Evolutionary conservation across 2,888 invertebrate species (phyloP), one percentile per base, ranked within the genome.

Genomic region (Melikaiella ostensackeni): DNA sequence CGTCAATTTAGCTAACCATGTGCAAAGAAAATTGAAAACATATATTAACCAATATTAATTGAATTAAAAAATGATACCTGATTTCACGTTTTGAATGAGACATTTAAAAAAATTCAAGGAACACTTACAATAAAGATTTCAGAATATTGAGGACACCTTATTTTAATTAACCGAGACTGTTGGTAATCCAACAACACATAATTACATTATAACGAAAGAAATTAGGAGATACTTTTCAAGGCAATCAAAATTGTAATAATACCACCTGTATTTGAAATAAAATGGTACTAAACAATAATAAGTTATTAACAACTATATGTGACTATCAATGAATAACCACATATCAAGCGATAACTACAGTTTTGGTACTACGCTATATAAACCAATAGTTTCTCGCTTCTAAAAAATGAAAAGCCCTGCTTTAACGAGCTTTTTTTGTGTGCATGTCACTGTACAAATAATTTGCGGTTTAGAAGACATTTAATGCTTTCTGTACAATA

Each of bases 401-500:
- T 55, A 55, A 55, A 55, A 21, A 55, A 55, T 55, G 21, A 21
- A 19, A 63, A 21, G 35, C 63, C 21, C 63, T 11, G 21, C n/a
- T 63, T 21, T 38, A 63, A 63, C 35, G 30, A 63, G 35, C 21
- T 66, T 75, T 21, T 70, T 75, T 35, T 46, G 55, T 73, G 50
- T 46, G 50, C 55, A 74, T 75, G 46, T 42, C 55, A 62, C 24
- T 42, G 64, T 66, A 64, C 74, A 77, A 77, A 63, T 57, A 64
- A 42, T 46, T 79, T 62, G 61, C 46, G 27, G 46, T 55, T 70
- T 75, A 78, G 74, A 80, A 78, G 64, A 82, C 70, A 80, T 79
- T 79, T 75, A 79, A 73, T 80, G 64, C 46, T 79, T 73, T 81
- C 76, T 83, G 77, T 83, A 84, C 80, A 82, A 77, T 80, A 79